Base-by-base conservation (phyloP, 2,797 vertebrate genomes). In the Clarias platycephalus region DNA sequence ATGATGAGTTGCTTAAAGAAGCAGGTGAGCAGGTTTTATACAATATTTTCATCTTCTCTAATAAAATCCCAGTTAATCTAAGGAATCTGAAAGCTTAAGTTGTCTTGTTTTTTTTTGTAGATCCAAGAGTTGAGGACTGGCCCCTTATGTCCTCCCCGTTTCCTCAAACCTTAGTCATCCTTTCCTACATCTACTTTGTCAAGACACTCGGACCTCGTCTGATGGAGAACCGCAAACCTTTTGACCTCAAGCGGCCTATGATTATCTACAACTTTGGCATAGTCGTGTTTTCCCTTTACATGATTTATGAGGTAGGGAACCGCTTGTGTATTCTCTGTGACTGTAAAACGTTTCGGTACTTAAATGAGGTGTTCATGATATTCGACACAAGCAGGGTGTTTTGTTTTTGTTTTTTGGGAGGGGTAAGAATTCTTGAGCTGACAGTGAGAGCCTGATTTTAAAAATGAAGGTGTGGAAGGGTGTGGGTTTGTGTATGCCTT, bases 221-320 rank as follows among this genome's bases (percentile, higher is more conserved):
- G 71, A 97, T 97, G 96, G 95, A 97, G 89, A 96, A 96, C 90
- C 94, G 95, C 90, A 96, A 96, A 71, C 95, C 96, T 15, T 96
- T 96, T 91, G 94, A 96, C 86, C 94, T 97, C 72, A 95, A 94
- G 91, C 93, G 92, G 85, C 90, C 86, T 85, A 96, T 97, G 96
- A 92, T 90, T 0, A 87, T 92, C 28, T 97, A 97, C 88, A 97
- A 97, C 90, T 94, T 96, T 82, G 86, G 88, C 72, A 89, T 97
- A 86, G 96, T 96, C 62, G 89, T 83, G 1, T 95, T 96, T 80
- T 97, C 96, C 44, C 7, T 96, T 31, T 97, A 97, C 91, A 93
- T 97, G 95, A 95, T 92, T 84, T 96, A 97, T 0, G 96, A 97
- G 93, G 96, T 96, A 92, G 90, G 94, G 94, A 9, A 40, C 26